Evolutionary conservation across 1,140 invertebrate species (phyloP), one percentile per base, ranked within the genome.

Genomic region (Acyrthosiphon pisum): DNA sequence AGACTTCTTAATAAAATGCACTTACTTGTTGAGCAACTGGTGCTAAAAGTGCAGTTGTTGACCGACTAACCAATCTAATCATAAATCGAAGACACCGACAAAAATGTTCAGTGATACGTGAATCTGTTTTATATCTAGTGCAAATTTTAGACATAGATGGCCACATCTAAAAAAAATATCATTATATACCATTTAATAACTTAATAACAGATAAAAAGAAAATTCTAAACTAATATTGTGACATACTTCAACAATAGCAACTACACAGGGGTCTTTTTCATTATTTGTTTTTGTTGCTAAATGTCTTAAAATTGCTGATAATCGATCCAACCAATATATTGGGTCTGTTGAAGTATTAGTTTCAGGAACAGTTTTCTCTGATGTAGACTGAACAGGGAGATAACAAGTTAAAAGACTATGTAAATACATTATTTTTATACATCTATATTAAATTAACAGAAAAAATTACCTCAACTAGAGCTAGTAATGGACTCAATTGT

Each of bases 71-170:
- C 95, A 98, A 98, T 86, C 99, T 96, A 84, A 99, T 96, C 60
- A 97, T 97, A 96, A 98, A 99, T 88, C 99, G 96, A 93, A 99
- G 96, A 94, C 98, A 97, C 68, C 99, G 96, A 95, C 99, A 99
- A 95, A 97, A 97, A 94, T 98, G 96, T 95, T 99, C 99, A 96
- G 99, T 98, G 35, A 99, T 96, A 93, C 98, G 96, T 26, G 97
- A 94, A 95, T 99, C 98, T n/a, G 95, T 95, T 95, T 98, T 97
- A 95, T 98, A 99, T 94, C 96, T 97, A 93, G 95, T 95, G 95
- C 96, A 98, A 94, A 97, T 96, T 83, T 96, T 96, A 0, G 98
- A 98, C 88, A 99, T 95, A 26, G 98, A 96, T 41, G 98, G 98
- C 98, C 98, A 99, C 89, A 94, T 94, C 94, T 94, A 91, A 76